These are phyloP conservation scores for Nannobrachium achirus DNA, from an alignment of 2,113 vertebrate genomes.

Conservation along the genomic window DNA sequence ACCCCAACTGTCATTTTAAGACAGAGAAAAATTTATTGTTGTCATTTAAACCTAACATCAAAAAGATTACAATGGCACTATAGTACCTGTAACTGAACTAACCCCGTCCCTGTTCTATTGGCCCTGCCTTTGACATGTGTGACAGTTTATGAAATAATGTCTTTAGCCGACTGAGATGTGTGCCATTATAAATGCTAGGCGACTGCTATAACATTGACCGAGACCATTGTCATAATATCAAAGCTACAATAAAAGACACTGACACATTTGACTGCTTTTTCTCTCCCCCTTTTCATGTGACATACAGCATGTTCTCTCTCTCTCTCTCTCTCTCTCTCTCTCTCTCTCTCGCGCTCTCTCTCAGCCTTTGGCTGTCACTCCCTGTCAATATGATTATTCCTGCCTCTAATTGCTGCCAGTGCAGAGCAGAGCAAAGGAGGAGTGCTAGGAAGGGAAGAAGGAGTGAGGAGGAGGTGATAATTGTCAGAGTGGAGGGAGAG, in stretches of 20 bases:
- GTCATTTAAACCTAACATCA: no score
- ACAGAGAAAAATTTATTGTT: no score
- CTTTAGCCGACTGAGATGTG: no score
- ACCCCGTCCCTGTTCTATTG: no score
- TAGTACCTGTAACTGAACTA: no score
- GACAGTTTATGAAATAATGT: no score
- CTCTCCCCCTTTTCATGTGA: neutral
- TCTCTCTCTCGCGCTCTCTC: slow-evolving; percentile 13
- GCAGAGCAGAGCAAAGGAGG: slow-evolving; percentile 21
- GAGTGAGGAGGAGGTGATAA: slow-evolving; percentile 35
- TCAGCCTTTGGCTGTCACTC: slow-evolving; percentile 65
- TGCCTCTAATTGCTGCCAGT: slow-evolving; percentile 70
- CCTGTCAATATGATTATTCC: slow-evolving; percentile 72
- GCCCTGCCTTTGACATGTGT: no score
- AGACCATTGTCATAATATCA: slow-evolving; percentile 68
- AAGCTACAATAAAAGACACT: slow-evolving; percentile 58
- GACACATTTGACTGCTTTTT: slow-evolving; percentile 55
- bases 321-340: slow-evolving; percentile 10
- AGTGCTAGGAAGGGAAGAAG: slow-evolving; percentile 28
- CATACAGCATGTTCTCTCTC: no score
- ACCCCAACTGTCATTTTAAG: no score
- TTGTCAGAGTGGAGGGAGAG: slow-evolving; percentile 48
- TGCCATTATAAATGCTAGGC: no score
- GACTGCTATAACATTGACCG: slow-evolving; percentile 43
- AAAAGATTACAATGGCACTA: no score